Conservation (phyloP, 2,113 vertebrate species). For the Eclectus roratus region DNA sequence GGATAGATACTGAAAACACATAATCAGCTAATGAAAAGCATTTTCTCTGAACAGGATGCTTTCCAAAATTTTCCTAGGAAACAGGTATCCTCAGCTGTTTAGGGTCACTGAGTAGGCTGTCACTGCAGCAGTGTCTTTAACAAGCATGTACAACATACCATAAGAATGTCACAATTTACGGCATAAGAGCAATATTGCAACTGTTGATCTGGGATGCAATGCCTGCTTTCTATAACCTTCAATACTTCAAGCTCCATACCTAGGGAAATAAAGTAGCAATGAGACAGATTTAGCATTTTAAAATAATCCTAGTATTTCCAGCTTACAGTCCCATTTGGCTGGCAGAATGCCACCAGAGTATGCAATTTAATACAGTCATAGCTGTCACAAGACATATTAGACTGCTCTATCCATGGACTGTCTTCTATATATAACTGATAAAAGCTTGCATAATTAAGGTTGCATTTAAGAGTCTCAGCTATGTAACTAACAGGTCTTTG, state of each 20-base stretch:
- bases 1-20: background rate
- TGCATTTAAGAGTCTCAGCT: conserved; percentile 21
- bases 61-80: background rate
- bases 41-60: background rate
- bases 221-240: background rate
- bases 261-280: background rate
- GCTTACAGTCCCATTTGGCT: background rate
- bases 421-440: conserved; percentile 58
- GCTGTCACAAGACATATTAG: conserved; percentile 37
- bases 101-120: background rate
- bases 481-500: background rate
- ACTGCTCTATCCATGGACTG: conserved; percentile 21
- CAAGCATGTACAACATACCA: background rate
- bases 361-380: conserved; percentile 41
- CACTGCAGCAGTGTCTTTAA: background rate
- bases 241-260: background rate
- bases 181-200: background rate
- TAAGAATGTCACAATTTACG: background rate
- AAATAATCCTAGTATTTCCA: background rate
- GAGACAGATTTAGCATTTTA: background rate
- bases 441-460: conserved; percentile 50
- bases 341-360: conserved; percentile 12
- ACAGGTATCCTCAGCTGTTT: background rate
- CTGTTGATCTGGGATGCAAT: background rate
- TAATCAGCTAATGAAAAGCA: background rate